Evolutionary conservation across 2,888 invertebrate genomes (phyloP).

Genomic region (Mamestra brassicae): DNA sequence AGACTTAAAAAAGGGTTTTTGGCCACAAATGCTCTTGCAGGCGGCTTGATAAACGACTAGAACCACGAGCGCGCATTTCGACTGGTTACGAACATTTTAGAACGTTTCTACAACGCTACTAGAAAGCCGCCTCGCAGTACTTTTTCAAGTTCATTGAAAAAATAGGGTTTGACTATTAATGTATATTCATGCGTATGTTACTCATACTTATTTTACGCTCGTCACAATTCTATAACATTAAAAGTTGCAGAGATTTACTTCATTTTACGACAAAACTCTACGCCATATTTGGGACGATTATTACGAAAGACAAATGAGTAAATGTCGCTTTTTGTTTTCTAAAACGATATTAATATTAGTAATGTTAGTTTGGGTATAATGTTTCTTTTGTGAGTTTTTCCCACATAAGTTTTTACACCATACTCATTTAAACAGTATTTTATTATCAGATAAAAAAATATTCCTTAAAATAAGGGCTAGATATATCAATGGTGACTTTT

Average conservation of each 20-base stretch:
- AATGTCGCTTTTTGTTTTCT: slow-evolving; percentile 31
- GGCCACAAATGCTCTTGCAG: too few species aligned
- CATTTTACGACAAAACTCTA: slow-evolving; percentile 39
- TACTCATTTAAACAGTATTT: slow-evolving; percentile 16
- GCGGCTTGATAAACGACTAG: too few species aligned
- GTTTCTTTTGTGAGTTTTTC: slow-evolving; percentile 56
- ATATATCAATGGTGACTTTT: not conserved
- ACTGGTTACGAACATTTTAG: not conserved
- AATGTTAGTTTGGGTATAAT: slow-evolving; percentile 30
- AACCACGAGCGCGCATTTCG: not conserved
- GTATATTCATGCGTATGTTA: not conserved
- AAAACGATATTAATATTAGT: slow-evolving; percentile 40
- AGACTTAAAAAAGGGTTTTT: not conserved
- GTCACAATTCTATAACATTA: slow-evolving; percentile 26
- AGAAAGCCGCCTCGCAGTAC: too few species aligned
- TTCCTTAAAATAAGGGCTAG: not conserved
- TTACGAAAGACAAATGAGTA: slow-evolving; percentile 43
- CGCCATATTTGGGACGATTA: slow-evolving; percentile 55
- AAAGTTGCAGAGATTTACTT: slow-evolving; percentile 25
- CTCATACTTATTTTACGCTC: not conserved
- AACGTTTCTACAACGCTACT: not conserved
- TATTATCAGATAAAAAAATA: not conserved
- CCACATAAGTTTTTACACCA: not conserved
- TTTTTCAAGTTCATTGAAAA: not conserved
- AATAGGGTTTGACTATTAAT: not conserved